Evolutionary conservation across 1,140 invertebrate genomes (phyloP).

Genomic region (Drosophila navojoa): DNA sequence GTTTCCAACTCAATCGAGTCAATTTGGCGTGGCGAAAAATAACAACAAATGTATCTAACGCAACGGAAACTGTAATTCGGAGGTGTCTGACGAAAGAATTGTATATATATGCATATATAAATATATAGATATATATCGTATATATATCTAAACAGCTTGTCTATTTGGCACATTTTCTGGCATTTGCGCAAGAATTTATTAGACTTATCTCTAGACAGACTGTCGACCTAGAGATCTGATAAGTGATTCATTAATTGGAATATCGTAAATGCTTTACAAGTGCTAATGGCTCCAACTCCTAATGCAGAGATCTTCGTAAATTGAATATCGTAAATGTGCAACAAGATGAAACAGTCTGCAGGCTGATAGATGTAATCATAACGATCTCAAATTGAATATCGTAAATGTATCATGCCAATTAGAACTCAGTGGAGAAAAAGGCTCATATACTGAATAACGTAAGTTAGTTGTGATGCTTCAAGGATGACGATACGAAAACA

Average conservation of each 20-base stretch:
- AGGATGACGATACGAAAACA: too few species aligned
- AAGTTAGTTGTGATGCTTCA: too few species aligned
- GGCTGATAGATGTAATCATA: too few species aligned
- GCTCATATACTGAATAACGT: too few species aligned
- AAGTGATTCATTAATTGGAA: not conserved
- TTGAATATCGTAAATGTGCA: too few species aligned
- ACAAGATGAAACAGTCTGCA: too few species aligned
- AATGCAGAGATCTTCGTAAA: too few species aligned
- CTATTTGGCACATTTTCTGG: conserved; percentile 21
- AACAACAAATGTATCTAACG: conserved; percentile 6
- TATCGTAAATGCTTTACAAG: too few species aligned
- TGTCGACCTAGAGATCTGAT: conserved; percentile 10
- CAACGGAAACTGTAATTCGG: not conserved
- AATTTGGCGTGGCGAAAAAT: conserved; percentile 22
- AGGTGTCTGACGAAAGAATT: conserved; percentile 33
- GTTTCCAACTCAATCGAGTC: conserved; percentile 26
- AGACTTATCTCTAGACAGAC: conserved; percentile 13
- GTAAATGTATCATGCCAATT: too few species aligned
- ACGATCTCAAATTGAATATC: too few species aligned
- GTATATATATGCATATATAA: conserved; percentile 6
- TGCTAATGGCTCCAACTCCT: too few species aligned
- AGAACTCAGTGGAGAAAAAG: too few species aligned
- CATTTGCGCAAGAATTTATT: conserved; percentile 17
- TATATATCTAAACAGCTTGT: conserved; percentile 15
- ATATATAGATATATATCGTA: conserved; percentile 1